A percentile compares a stretch with the other conserved stretches of the same genome.
Evolutionary conservation across 2,888 invertebrate genomes (phyloP).

Genomic region (Gastracanthus pulcherrimus): DNA sequence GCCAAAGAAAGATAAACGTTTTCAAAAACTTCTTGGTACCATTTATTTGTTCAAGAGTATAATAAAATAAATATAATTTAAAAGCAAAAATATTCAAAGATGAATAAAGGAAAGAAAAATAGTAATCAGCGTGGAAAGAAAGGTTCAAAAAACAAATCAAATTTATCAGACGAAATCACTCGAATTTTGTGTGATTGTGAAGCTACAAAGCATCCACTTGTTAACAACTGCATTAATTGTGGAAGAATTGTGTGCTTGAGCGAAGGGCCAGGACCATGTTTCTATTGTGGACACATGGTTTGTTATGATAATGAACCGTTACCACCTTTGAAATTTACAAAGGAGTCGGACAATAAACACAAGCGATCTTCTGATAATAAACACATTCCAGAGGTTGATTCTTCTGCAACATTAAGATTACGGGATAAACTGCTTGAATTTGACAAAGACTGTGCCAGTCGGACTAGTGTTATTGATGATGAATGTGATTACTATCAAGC

Average conservation of each 20-base stretch:
- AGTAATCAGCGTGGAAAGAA: slow-evolving; percentile 43
- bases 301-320: slow-evolving; percentile 25
- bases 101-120: slow-evolving; percentile 43
- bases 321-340: background rate
- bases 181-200: slow-evolving; percentile 89
- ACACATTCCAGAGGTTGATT: background rate
- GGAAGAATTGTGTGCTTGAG: slow-evolving; percentile 96
- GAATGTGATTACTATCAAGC: slow-evolving; percentile 95
- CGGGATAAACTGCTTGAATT: slow-evolving; percentile 90
- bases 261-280: slow-evolving; percentile 98
- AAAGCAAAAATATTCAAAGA: background rate
- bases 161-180: slow-evolving; percentile 24
- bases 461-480: slow-evolving; percentile 93
- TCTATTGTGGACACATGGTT: slow-evolving; percentile 93
- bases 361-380: slow-evolving; percentile 3
- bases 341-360: slow-evolving; percentile 15
- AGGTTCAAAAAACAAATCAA: slow-evolving; percentile 38
- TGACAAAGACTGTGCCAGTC: slow-evolving; percentile 86
- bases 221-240: slow-evolving; percentile 96
- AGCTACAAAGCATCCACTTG: slow-evolving; percentile 91
- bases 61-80: background rate
- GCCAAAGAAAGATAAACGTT: too few relatives aligned
- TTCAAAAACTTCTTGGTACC: too few relatives aligned
- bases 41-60: too few relatives aligned
- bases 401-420: slow-evolving; percentile 78